Evolutionary conservation across 1,140 invertebrate species (phyloP).

Genomic region (Zaprionus tsacasi): DNA sequence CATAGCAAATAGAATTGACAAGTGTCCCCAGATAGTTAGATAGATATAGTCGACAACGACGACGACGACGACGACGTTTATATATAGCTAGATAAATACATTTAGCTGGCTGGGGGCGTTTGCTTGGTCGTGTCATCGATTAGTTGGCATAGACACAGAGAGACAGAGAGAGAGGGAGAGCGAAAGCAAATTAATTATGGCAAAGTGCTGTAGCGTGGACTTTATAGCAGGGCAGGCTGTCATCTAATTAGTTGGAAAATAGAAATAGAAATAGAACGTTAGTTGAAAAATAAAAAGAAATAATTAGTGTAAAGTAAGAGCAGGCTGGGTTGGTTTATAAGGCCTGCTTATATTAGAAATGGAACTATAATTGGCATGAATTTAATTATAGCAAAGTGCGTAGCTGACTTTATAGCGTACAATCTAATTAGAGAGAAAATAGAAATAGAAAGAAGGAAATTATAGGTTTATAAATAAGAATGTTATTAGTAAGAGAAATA

Average conservation of each 20-base stretch:
- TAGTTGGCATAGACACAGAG: neutral
- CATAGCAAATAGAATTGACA: slow-evolving; percentile 52
- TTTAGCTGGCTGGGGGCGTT: neutral
- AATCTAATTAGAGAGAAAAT: neutral
- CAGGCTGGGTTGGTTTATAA: neutral
- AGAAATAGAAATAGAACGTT: slow-evolving; percentile 1
- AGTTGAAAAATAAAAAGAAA: neutral
- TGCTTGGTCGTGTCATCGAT: slow-evolving; percentile 1
- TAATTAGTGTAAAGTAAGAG: neutral
- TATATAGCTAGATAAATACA: neutral
- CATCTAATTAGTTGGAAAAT: neutral
- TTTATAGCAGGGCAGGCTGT: neutral
- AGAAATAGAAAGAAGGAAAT: neutral
- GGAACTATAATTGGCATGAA: neutral
- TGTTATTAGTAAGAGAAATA: too few species aligned
- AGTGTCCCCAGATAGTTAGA: slow-evolving; percentile 22
- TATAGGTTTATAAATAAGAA: too few species aligned
- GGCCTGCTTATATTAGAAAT: neutral
- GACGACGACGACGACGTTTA: neutral
- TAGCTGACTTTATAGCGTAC: neutral
- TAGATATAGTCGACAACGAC: neutral
- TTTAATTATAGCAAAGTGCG: neutral
- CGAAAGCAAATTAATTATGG: neutral
- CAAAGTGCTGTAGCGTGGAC: neutral
- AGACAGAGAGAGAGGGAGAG: neutral